Evolutionary conservation across 2,888 invertebrate genomes (phyloP), one percentile per base, ranked within the genome.

Genomic region (Cephus spinipes): DNA sequence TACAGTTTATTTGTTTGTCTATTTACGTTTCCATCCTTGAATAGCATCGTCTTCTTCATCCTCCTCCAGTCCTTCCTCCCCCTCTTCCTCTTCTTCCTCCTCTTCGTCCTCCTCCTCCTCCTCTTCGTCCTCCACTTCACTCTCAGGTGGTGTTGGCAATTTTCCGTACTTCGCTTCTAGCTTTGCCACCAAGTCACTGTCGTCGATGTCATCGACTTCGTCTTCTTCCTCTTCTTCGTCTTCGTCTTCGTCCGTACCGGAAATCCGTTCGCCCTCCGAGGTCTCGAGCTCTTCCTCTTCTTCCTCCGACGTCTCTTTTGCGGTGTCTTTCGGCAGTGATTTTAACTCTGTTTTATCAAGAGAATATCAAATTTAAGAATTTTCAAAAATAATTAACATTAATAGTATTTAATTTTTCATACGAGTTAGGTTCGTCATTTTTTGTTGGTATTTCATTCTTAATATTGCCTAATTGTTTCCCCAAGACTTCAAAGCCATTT

Each of bases 161-260:
- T 95, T 94, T 76, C 96, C 96, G 89, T 96, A 96, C 93, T 95
- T 95, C 35, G 94, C 95, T 88, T 96, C 96, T 78, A 96, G 91
- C 82, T 95, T 93, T 86, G 92, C 95, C 85, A 96, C 92, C 74
- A 96, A 92, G 81, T 96, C 95, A 11, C 93, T 93, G 87, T 96
- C 96, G 87, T 95, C 95, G 1, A 95, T 94, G 84, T 95, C 95
- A 76, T 88, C 88, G 34, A 80, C 77, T 35, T 88, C 90, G 69
- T 91, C 90, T 30, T 89, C 89, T 75, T 90, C 89, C 31, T 80
- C 83, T n/a, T 77, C 84, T 69, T 78, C 84, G 34, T 79, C 81
- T 11, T 80, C 80, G 15, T 77, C 80, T 30, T 83, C 80, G 32
- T 86, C 85, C 11, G 83, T 83, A 2, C 82, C 85, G 11, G 84